Evolutionary conservation across 1,140 invertebrate genomes (phyloP), one percentile per base, ranked within the genome.

Genomic region (Hyles euphorbiae): DNA sequence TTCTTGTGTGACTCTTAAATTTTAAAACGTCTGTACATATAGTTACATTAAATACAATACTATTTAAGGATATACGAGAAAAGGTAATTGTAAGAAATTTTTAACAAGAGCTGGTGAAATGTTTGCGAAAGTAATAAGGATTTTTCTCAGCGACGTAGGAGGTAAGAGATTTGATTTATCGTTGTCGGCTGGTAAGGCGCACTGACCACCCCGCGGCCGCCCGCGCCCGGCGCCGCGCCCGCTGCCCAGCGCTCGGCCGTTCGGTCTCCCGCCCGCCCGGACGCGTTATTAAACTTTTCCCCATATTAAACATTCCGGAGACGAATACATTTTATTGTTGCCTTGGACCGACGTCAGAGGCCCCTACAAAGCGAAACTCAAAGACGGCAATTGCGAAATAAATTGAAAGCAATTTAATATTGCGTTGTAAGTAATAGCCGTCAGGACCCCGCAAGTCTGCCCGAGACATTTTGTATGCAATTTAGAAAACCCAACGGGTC

Each of bases 321-420:
- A 88, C 85, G 85, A 88, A 88, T 88, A 88, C 85, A 88, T 88
- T 88, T 88, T 88, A 88, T 88, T 88, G 85, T 88, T 88, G 85
- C 81, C 82, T 85, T 81, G 83, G 81, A 86, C 83, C 85, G 83
- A 80, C 85, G 83, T 88, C 85, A 83, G 83, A 85, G 81, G 81
- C 81, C 81, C 81, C 81, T 83, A 86, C 81, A 88, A 88, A 88
- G 85, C 85, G 85, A 86, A 88, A 88, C 85, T 86, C 85, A 88
- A 88, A 88, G 85, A 88, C 85, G 85, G 85, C 85, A 85, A 88
- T 86, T 83, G 85, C 85, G 83, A 88, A 88, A 88, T 88, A 88
- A 86, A 86, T 88, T 86, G 85, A 86, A 88, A 86, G 85, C 85
- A 86, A 88, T 88, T 88, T 88, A 81, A 88, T 88, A 88, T 88